Evolutionary conservation across 1,140 invertebrate genomes (phyloP).

Genomic region (Drosophila watanabei): DNA sequence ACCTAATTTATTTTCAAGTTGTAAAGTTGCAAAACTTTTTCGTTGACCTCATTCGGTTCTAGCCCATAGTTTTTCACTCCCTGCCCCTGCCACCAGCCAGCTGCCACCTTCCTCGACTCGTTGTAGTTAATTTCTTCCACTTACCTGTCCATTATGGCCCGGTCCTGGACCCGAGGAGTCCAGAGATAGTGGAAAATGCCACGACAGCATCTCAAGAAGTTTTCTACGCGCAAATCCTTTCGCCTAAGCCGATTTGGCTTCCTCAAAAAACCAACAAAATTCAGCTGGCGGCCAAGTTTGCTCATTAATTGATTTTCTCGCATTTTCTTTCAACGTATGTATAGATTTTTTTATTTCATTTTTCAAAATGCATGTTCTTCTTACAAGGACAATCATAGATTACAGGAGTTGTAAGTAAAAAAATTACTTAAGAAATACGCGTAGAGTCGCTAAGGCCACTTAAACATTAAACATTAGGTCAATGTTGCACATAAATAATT

Average conservation of each 20-base stretch:
- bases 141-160: constrained; percentile 72
- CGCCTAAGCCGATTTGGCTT: constrained; percentile 51
- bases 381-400: constrained; percentile 19
- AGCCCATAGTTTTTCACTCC: constrained; percentile 36
- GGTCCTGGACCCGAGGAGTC: constrained; percentile 23
- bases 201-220: constrained; percentile 69
- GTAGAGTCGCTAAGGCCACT: constrained; percentile 37
- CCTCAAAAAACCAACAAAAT: background rate
- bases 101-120: constrained; percentile 25
- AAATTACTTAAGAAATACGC: constrained; percentile 31
- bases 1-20: constrained; percentile 54
- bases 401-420: constrained; percentile 25
- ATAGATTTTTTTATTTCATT: constrained; percentile 18
- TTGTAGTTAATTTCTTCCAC: constrained; percentile 78
- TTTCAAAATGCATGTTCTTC: constrained; percentile 37
- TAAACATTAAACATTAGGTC: constrained; percentile 37
- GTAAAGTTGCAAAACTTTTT: constrained; percentile 52
- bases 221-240: constrained; percentile 52
- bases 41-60: constrained; percentile 46
- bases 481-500: constrained; percentile 7
- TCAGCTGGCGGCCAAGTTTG: constrained; percentile 1
- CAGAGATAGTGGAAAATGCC: constrained; percentile 51
- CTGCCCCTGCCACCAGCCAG: background rate
- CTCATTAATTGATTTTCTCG: constrained; percentile 46
- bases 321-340: constrained; percentile 14